These are phyloP conservation scores for Pyrgus malvae DNA, from an alignment of 2,888 invertebrate species.

Conservation along the genomic window DNA sequence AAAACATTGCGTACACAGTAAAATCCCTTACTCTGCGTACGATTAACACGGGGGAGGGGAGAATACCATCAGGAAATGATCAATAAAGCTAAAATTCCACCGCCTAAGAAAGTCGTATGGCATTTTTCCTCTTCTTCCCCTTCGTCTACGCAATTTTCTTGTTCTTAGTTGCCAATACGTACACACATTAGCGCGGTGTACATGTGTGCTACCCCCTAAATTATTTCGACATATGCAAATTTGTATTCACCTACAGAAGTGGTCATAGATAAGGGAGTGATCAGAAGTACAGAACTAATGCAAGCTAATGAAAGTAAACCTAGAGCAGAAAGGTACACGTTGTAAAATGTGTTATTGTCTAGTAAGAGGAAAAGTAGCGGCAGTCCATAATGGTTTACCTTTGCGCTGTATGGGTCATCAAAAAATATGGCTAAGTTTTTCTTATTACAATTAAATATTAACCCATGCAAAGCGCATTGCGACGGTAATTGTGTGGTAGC, in stretches of 20 bases:
- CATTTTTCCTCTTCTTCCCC: conserved; percentile 35
- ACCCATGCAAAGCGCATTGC: too few relatives aligned
- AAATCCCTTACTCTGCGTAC: background rate
- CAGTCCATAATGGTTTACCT: too few relatives aligned
- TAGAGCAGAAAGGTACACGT: too few relatives aligned
- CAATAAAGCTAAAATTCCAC: conserved; percentile 28
- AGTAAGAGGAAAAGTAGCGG: too few relatives aligned
- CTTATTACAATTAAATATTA: too few relatives aligned
- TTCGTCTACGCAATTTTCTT: conserved; percentile 47
- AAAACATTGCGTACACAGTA: background rate
- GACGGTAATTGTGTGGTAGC: too few relatives aligned
- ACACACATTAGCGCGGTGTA: conserved; percentile 66
- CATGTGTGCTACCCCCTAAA: conserved; percentile 72
- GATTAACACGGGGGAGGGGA: conserved; percentile 2
- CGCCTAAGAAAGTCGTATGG: conserved; percentile 28
- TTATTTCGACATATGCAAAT: conserved; percentile 82
- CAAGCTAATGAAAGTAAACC: too few relatives aligned
- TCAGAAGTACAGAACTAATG: too few relatives aligned
- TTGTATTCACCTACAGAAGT: conserved; percentile 76
- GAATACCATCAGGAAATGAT: conserved; percentile 24
- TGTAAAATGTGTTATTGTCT: too few relatives aligned
- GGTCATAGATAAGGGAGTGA: conserved; percentile 46
- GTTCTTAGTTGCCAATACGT: conserved; percentile 54
- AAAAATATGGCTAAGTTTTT: too few relatives aligned
- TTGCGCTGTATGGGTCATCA: too few relatives aligned